phyloP scores from a whole-genome alignment of 35 echinoderm and acorn worm species.

The Diadema setosum region DNA sequence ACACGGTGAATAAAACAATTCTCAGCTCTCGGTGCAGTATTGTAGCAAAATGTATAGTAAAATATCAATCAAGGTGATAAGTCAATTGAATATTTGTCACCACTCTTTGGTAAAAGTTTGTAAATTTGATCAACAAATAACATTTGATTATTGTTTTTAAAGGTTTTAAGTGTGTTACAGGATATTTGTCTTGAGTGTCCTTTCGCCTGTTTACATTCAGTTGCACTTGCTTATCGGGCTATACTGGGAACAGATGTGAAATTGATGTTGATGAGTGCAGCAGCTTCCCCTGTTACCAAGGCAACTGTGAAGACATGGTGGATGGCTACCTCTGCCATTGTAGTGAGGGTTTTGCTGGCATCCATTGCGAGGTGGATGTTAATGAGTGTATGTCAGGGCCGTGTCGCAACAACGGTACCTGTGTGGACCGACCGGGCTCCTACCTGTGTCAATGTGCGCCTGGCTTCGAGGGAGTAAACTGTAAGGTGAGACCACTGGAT shows the following conservation, averaged over 20 bases:
- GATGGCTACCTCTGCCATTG: slow-evolving; percentile 65
- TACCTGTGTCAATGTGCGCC: slow-evolving; percentile 52
- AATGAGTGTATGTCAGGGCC: slow-evolving; percentile 58
- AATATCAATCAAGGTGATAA: no score
- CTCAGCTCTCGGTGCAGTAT: no score
- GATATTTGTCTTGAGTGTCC: no score
- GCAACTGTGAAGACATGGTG: slow-evolving; percentile 43
- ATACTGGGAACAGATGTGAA: slow-evolving; percentile 21
- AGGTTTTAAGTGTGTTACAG: no score
- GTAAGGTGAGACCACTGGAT: no score
- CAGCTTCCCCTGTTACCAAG: slow-evolving; percentile 25
- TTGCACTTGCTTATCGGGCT: slow-evolving; percentile 18
- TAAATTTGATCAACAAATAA: no score
- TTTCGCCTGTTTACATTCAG: no score
- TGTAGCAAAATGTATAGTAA: no score
- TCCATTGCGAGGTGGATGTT: slow-evolving; percentile 54
- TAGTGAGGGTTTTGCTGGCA: slow-evolving; percentile 56
- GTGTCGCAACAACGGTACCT: slow-evolving; percentile 73
- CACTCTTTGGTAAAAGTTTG: no score
- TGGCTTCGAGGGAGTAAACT: slow-evolving; percentile 63
- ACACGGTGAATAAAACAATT: no score
- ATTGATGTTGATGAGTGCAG: slow-evolving; percentile 32
- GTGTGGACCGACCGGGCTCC: slow-evolving; percentile 21
- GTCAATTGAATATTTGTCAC: no score
- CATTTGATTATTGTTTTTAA: no score